Evolutionary conservation across 2,797 vertebrate genomes (phyloP).

Genomic region (Salarias fasciatus): DNA sequence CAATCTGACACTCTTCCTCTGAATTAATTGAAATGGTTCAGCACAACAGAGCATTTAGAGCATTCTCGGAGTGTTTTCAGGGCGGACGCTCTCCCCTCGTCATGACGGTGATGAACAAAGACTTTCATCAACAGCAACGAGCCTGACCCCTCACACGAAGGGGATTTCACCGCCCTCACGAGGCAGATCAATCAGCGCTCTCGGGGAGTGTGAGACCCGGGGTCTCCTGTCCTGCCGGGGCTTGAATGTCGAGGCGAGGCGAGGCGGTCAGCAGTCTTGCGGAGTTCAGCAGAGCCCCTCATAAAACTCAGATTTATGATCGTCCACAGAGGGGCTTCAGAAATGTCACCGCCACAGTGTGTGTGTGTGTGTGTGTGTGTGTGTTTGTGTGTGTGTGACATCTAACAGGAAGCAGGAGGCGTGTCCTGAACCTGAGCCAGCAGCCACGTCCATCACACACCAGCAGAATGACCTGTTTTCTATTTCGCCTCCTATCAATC

Average conservation of each 20-base stretch:
- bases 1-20: no score
- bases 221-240: background rate
- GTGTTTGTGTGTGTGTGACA: constrained; percentile 11
- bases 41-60: no score
- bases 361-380: background rate
- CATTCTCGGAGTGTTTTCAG: constrained; percentile 9
- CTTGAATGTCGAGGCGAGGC: constrained; percentile 52
- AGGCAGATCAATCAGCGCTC: constrained; percentile 52
- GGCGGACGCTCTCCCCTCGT: constrained; percentile 20
- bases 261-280: no score
- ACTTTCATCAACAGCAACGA: constrained; percentile 47
- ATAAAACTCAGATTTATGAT: constrained; percentile 61
- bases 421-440: constrained; percentile 20
- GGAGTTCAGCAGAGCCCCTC: constrained; percentile 34
- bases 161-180: constrained; percentile 47
- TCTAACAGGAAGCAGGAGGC: constrained; percentile 29
- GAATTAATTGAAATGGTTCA: no score
- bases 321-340: constrained; percentile 28
- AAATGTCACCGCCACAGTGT: constrained; percentile 39
- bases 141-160: constrained; percentile 29
- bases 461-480: background rate
- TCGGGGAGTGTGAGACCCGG: constrained; percentile 25
- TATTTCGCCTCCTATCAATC: constrained; percentile 17
- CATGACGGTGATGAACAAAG: constrained; percentile 44
- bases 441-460: constrained; percentile 33